Percentiles rank a stretch among this genome's conserved stretches.
These are phyloP conservation scores for Aspidiotus destructor DNA, from an alignment of 2,888 invertebrate genomes.

Conservation along the genomic window DNA sequence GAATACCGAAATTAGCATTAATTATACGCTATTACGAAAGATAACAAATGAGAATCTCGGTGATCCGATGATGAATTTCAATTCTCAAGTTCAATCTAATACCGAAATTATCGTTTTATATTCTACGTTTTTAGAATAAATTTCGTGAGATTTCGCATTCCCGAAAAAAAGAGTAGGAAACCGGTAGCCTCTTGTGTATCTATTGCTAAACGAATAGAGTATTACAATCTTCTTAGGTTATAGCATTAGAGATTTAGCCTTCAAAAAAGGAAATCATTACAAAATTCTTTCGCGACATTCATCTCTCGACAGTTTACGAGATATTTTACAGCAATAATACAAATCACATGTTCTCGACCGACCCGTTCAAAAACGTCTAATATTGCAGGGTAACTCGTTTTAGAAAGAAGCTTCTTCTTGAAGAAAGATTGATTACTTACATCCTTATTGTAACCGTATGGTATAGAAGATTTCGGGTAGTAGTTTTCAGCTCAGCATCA, in stretches of 20 bases:
- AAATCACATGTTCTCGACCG: neutral
- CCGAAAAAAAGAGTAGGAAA: too few species aligned
- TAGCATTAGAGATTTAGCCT: neutral
- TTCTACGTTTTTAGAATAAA: neutral
- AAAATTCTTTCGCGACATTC: neutral
- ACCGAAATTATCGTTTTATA: too few species aligned
- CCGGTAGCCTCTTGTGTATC: too few species aligned
- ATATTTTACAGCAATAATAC: neutral
- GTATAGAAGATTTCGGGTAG: neutral
- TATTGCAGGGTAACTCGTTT: constrained; percentile 1
- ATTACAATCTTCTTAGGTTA: too few species aligned
- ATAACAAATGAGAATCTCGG: neutral
- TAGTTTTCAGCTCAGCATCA: neutral
- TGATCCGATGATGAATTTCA: neutral
- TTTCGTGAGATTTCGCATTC: neutral
- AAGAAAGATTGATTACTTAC: constrained; percentile 4
- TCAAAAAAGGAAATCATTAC: neutral
- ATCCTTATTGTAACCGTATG: constrained; percentile 2
- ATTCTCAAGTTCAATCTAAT: neutral
- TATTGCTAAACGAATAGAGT: too few species aligned
- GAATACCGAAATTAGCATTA: neutral
- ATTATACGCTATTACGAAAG: neutral
- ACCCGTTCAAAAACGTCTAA: neutral
- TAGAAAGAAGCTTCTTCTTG: neutral
- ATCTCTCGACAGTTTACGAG: neutral